Evolutionary conservation across 2,797 vertebrate species (phyloP), one percentile per base, ranked within the genome.

Genomic region (Lepilemur septentrionalis): DNA sequence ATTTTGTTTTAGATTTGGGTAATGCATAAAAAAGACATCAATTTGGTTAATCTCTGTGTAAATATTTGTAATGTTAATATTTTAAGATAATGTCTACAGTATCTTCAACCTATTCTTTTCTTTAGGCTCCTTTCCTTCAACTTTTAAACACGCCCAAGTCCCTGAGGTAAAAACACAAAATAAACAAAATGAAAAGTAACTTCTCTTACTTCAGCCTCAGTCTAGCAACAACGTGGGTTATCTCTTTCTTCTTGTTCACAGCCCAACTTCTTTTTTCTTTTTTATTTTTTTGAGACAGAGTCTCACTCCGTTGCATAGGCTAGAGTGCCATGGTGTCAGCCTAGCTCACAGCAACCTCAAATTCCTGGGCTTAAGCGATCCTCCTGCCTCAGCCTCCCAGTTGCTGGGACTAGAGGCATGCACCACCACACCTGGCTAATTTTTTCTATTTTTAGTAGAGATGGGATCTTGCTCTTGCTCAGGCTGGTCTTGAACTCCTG

Each of bases 21-120:
- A 23, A 59, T 80, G 92, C 79, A 50, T 95, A 82, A 95, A 94
- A 95, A 95, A 97, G 96, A 96, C 59, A 97, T 94, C 41, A 35
- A 0, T 59, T 76, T 92, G 20, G 89, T 96, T 82, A 90, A 48
- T 86, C 41, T 86, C 35, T 81, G 22, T 59, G 48, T 46, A 69
- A 91, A 38, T 91, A 86, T 93, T 50, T 93, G 23, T 61, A 46
- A 85, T 81, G 80, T 59, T 89, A 93, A 46, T 90, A 75, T 55
- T 69, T 69, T 67, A 80, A 80, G 17, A 48, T 41, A 61, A 12
- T 20, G 6, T 70, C 50, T 55, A 8, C 8, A 20, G 2, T 50
- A 15, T 80, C 57, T 85, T 78, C 43, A 32, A 22, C 41, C 55
- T 76, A 22, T 61, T 73, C 17, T 95, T 83, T 86, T 93, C 43